phyloP scores from a whole-genome alignment of 2,888 invertebrate species.

The Platynereis dumerilii region DNA sequence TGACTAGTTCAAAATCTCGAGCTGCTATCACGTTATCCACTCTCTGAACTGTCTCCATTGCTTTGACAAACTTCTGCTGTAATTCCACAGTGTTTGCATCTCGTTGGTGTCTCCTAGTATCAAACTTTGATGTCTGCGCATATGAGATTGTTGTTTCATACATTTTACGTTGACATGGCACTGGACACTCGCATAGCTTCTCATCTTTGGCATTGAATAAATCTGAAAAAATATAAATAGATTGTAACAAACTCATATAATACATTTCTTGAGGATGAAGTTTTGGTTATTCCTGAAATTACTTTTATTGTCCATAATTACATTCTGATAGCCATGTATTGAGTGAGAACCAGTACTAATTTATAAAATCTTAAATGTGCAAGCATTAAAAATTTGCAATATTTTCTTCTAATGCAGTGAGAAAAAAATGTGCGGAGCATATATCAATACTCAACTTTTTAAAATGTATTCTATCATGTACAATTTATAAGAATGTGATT shows the following conservation, averaged over 20 bases:
- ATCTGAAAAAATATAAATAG: constrained; percentile 28
- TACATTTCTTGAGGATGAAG: not conserved
- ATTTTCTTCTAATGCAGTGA: too few species aligned
- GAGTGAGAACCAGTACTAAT: too few species aligned
- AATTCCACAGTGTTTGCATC: not conserved
- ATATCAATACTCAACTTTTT: too few species aligned
- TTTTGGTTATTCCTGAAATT: not conserved
- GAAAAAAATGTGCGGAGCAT: too few species aligned
- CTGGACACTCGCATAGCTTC: constrained; percentile 44
- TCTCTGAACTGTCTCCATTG: constrained; percentile 15
- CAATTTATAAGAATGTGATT: too few species aligned
- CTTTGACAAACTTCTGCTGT: constrained; percentile 1
- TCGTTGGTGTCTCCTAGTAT: constrained; percentile 24
- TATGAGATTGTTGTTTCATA: constrained; percentile 50
- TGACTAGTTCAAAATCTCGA: constrained; percentile 1
- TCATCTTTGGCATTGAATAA: constrained; percentile 18
- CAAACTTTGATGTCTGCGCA: constrained; percentile 45
- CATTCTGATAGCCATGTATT: not conserved
- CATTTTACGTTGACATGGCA: constrained; percentile 45
- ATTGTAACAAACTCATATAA: not conserved
- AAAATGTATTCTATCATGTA: too few species aligned
- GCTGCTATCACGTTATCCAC: constrained; percentile 2
- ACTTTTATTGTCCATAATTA: not conserved
- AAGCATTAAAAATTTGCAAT: too few species aligned
- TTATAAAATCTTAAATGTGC: too few species aligned